Evolutionary conservation across 1,140 invertebrate species (phyloP), one percentile per base, ranked within the genome.

Genomic region (Latrodectus geometricus): DNA sequence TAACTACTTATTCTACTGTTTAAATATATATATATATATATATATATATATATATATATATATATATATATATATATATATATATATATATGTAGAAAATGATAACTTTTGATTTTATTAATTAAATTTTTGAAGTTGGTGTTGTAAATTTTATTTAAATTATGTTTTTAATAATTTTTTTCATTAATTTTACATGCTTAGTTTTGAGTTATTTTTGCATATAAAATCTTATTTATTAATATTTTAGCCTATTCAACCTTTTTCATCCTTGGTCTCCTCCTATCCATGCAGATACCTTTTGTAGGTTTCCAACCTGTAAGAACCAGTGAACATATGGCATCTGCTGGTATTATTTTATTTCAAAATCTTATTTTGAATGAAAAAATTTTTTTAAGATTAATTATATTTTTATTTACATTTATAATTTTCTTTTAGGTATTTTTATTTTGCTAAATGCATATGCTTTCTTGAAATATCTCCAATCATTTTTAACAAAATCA

Each of bases 241-340:
- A 5, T 15, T 49, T 20, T 54, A 86, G 73, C 97, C 90, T 99
- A 99, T 91, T 96, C 96, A 5, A 97, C 97, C 8, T 99, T 99
- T 92, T 99, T 96, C 90, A 97, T 99, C 85, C 92, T 99, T 21
- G 99, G 99, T 73, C 92, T 99, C 21, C 91, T 99, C 54, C 93
- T 99, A 81, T 99, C 98, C 73, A 99, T 99, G 99, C 98, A 99
- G 93, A 97, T 99, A 89, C 99, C 99, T 68, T 99, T 99, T 93
- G 99, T 99, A 88, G 99, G 98, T 66, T 99, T 99, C 92, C 98
- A 99, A 92, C 98, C 99, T 49, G 98, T 99, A 78, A 93, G 97
- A 88, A 99, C 99, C n/a, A 99, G 97, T 91, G 99, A 99, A 92
- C 99, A 99, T 90, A 99, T 99, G 98, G 98, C 98, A 76, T 97